Evolutionary conservation across 2,113 vertebrate genomes (phyloP), one percentile per base, ranked within the genome.

Genomic region (Podiceps cristatus): DNA sequence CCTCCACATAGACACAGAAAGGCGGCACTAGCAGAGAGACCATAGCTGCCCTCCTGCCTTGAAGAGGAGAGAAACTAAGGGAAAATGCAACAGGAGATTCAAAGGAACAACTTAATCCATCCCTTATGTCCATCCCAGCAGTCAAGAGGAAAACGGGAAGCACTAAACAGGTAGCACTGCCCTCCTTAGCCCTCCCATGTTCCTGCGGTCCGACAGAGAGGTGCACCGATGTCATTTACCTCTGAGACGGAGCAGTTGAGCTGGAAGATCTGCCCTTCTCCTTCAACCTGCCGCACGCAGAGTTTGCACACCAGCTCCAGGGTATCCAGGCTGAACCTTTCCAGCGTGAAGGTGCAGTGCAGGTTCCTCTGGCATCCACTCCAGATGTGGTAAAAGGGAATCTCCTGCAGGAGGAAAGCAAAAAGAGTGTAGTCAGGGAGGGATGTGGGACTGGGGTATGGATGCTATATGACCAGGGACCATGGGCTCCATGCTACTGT

Each of bases 261-360:
- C 96, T 99, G 99, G 96, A 99, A 99, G 96, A 99, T 99, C 98
- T 99, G 99, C 15, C 99, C 99, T 92, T 99, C 99, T 59, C 99
- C 99, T 93, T 99, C 99, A 0, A 99, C 99, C 97, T 99, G 99
- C 27, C 99, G 97, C 64, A 99, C 99, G 10, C 99, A 99, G 45
- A 99, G 98, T 86, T 99, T 99, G 97, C 99, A 99, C 68, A 99
- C 98, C 68, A 99, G 98, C 69, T 99, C 99, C 40, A 98, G 90
- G 19, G 98, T 99, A 90, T 97, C 99, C 49, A 98, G 87, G 93
- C 99, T 99, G 95, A 99, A 98, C 74, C 99, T 98, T 94, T 99
- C 99, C 98, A 99, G 97, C 1, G 98, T 99, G 98, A 99, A 99
- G 75, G 99, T 99, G 77, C 99, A 99, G 87, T 99, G 99, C n/a